phyloP scores from a whole-genome alignment of 2,888 invertebrate species.

The Diachrysia chrysitis region DNA sequence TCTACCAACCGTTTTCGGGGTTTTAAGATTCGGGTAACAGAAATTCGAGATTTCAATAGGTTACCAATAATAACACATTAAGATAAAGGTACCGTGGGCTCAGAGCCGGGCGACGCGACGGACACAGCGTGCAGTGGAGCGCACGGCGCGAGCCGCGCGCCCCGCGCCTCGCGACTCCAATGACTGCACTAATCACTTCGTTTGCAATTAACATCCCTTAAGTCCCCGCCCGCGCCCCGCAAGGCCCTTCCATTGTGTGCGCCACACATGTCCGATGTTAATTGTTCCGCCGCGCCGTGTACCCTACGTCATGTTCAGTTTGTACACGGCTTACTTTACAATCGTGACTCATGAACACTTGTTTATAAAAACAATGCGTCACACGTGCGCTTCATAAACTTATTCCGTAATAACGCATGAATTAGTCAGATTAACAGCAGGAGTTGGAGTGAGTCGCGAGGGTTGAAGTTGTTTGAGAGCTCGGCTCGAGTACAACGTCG shows the following conservation, averaged over 20 bases:
- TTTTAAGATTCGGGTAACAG: too few species aligned
- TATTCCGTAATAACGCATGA: not conserved
- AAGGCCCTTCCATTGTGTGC: not conserved
- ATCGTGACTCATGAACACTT: constrained; percentile 21
- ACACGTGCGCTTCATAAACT: not conserved
- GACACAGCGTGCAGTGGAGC: not conserved
- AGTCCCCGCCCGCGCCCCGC: not conserved
- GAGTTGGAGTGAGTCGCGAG: not conserved
- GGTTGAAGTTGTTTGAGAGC: not conserved
- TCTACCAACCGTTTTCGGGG: too few species aligned
- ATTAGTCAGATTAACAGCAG: not conserved
- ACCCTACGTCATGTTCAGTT: constrained; percentile 14
- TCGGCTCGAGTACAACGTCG: too few species aligned
- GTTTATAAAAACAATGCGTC: not conserved
- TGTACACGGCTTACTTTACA: not conserved
- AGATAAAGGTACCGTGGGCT: too few species aligned
- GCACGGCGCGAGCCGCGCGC: too few species aligned
- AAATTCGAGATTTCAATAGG: too few species aligned
- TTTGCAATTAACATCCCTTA: constrained; percentile 35
- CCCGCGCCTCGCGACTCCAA: not conserved
- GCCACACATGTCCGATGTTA: not conserved
- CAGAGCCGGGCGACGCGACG: too few species aligned
- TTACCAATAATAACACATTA: too few species aligned
- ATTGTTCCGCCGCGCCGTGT: constrained; percentile 11
- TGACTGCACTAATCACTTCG: constrained; percentile 40